Conservation (phyloP, 2,888 invertebrate genomes). For the Notodonta ziczac region DNA sequence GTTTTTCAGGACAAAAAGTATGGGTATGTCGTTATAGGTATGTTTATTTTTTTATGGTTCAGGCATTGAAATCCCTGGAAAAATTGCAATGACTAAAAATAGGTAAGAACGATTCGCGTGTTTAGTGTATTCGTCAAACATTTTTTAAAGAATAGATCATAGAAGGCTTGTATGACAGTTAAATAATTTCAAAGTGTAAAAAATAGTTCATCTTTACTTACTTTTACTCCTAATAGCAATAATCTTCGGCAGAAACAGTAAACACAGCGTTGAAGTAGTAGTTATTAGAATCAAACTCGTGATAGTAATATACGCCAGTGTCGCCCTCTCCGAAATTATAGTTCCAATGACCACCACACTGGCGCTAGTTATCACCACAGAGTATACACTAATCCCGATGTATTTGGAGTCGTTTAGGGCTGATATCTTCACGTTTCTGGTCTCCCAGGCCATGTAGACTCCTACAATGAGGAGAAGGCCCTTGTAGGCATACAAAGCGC, state of each 20-base stretch:
- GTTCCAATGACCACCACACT: slow-evolving; percentile 95
- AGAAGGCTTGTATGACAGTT: too few species aligned
- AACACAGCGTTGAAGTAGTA: slow-evolving; percentile 93
- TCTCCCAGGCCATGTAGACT: slow-evolving; percentile 98
- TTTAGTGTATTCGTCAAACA: too few species aligned
- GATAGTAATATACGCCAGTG: slow-evolving; percentile 92
- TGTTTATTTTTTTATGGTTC: too few species aligned
- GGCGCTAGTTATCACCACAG: slow-evolving; percentile 94
- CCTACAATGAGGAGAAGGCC: slow-evolving; percentile 94
- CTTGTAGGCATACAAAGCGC: slow-evolving; percentile 95
- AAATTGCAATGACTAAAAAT: too few species aligned
- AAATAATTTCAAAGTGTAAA: neutral
- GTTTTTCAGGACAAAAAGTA: too few species aligned
- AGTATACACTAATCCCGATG: slow-evolving; percentile 96
- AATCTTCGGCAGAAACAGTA: slow-evolving; percentile 95
- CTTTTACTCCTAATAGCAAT: slow-evolving; percentile 88
- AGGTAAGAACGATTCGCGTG: too few species aligned
- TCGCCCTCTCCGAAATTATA: slow-evolving; percentile 92
- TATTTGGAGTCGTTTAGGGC: slow-evolving; percentile 97
- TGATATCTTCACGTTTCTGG: slow-evolving; percentile 95
- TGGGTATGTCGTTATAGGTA: too few species aligned
- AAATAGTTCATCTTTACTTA: slow-evolving; percentile 54
- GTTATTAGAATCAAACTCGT: slow-evolving; percentile 93
- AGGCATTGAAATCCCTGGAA: too few species aligned
- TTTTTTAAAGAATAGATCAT: too few species aligned